Conservation (phyloP, 2,113 vertebrate species). For the Egretta garzetta region DNA sequence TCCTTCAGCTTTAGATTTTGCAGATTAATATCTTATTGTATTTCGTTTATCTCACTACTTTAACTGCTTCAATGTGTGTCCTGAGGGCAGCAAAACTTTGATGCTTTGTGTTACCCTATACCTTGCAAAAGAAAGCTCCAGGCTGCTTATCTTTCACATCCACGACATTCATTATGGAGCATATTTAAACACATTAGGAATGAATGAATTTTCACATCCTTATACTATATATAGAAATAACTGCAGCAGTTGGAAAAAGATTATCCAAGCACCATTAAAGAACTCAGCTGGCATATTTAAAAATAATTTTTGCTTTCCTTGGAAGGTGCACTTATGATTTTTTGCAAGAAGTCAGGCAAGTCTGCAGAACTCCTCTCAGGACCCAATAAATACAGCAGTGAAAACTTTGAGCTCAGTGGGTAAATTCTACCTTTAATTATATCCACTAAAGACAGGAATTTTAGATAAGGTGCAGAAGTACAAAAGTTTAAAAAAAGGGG, state of each 20-base stretch:
- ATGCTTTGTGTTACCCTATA: conserved; percentile 58
- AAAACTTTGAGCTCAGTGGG: not conserved
- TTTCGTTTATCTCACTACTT: conserved; percentile 27
- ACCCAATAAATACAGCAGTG: not conserved
- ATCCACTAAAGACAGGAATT: not conserved
- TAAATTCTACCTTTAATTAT: not conserved
- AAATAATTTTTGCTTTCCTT: conserved; percentile 24
- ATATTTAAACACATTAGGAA: conserved; percentile 35
- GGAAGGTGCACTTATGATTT: not conserved
- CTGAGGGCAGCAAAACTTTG: conserved; percentile 44
- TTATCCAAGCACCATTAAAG: not conserved
- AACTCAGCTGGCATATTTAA: not conserved
- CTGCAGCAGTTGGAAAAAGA: not conserved
- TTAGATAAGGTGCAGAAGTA: not conserved
- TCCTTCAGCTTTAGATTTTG: conserved; percentile 47
- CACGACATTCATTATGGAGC: conserved; percentile 34
- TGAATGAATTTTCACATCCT: conserved; percentile 46
- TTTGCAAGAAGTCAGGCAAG: not conserved
- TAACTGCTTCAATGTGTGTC: conserved; percentile 60
- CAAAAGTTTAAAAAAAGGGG: not conserved
- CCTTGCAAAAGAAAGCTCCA: conserved; percentile 50
- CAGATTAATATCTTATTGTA: conserved; percentile 51
- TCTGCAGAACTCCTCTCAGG: not conserved
- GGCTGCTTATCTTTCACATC: conserved; percentile 66
- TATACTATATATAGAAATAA: not conserved